These are phyloP conservation scores for Simalia tracyae DNA, from an alignment of 2,797 vertebrate genomes.

Conservation along the genomic window DNA sequence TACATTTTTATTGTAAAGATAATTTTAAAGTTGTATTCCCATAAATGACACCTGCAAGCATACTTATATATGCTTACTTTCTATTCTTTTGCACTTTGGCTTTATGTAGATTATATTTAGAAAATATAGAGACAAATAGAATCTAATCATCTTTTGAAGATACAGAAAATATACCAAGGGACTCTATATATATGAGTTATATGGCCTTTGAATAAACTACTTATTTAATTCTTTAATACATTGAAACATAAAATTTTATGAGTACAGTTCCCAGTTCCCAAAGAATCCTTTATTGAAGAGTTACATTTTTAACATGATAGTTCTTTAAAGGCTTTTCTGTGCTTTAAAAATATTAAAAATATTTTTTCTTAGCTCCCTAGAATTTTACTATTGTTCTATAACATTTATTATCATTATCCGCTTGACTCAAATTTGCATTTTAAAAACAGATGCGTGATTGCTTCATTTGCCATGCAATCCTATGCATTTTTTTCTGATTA, in stretches of 20 bases:
- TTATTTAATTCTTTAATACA: not conserved
- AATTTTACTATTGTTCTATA: not conserved
- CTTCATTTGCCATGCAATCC: constrained; percentile 10
- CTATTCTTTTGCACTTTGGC: not conserved
- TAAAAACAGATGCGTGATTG: constrained; percentile 4
- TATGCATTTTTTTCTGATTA: not conserved
- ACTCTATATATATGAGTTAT: not conserved
- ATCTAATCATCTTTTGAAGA: not conserved
- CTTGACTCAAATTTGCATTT: not conserved
- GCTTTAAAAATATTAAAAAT: not conserved
- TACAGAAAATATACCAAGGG: not conserved
- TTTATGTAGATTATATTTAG: not conserved
- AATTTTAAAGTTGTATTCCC: not conserved
- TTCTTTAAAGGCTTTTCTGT: not conserved
- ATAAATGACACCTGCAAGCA: not conserved
- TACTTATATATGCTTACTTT: not conserved
- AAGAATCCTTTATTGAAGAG: not conserved
- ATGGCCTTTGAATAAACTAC: not conserved
- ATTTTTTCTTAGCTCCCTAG: not conserved
- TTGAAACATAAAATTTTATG: constrained; percentile 1
- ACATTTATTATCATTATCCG: not conserved
- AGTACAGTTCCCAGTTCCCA: not conserved
- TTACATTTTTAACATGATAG: not conserved
- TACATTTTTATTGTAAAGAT: not conserved
- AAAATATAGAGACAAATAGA: not conserved